Base-by-base conservation (phyloP, 2,797 vertebrate species). In the Coracias cyanogaster region DNA sequence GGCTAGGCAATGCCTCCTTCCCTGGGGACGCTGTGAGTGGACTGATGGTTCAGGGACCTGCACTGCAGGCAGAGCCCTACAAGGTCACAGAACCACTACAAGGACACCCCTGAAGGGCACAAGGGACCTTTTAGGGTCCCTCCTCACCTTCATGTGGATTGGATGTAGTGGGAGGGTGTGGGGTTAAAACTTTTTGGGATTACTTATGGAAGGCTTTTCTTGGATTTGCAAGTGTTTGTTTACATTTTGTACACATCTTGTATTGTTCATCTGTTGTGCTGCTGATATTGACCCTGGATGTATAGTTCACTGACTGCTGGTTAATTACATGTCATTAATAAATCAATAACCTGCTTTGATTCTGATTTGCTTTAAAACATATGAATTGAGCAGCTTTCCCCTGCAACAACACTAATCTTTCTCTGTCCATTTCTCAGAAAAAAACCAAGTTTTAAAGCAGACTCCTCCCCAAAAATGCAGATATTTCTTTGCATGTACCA, bases 301-400 rank as follows among this genome's bases (percentile, higher is more conserved):
- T 82, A 41, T 49, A 66, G 82, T 66, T 93, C 60, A 45, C 86
- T 67, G 86, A 92, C 48, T 94, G 73, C 66, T 45, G 39, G 81
- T 82, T 96, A 95, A 93, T 96, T 92, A 70, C 28, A 3, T 4
- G 12, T 28, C 7, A 18, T 92, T 92, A 94, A 87, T 77, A 80
- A 90, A 82, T 90, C 93, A 90, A 73, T 93, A 87, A 35, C 12
- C 31, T 60, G 22, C 83, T 96, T 90, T 95, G 80, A 84, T 93
- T n/a, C 52, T 57, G 48, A 71, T 93, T 70, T 91, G 41, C 81
- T 89, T 62, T 80, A 85, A 93, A 84, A 41, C 15, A 7, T 55
- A 66, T 0, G 3, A 86, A 92, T 60, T 26, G 90, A 93, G 67
- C 64, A 64, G 60, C 29, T 91, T 54, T 80, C 12, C 66, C 35